Evolutionary conservation across 2,113 vertebrate species (phyloP), one percentile per base, ranked within the genome.

Genomic region (Antechinus flavipes): DNA sequence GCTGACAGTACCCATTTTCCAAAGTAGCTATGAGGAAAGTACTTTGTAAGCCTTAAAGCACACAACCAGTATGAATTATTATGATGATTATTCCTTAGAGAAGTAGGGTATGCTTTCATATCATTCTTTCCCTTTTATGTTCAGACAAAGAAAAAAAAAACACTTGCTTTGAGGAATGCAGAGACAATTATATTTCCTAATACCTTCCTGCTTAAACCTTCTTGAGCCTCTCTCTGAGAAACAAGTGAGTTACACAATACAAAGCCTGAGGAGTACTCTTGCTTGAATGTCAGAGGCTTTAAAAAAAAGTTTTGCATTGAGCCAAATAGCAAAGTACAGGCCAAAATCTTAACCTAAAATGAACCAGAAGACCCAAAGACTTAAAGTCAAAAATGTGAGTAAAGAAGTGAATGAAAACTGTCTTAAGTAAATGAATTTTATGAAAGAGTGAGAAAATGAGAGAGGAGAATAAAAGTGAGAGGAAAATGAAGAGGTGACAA

Each of bases 121-220:
- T 42, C 68, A 84, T 84, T 84, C 68, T 42, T 84, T 84, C 68
- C 68, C 68, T 84, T 42, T 84, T 84, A 84, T 84, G 68, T 84
- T 84, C 68, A 84, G 16, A 84, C n/a, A 84, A 42, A 42, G 35
- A 84, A 35, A 68, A 35, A 84, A 35, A 84, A 84, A 84, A 19
- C n/a, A 84, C 68, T 84, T 84, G 68, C n/a, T 84, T 84, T 84
- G n/a, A 84, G 68, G 68, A 84, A 84, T 84, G 68, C 68, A 84
- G 8, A 42, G 68, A 84, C 68, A 84, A 84, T 84, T 84, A 84
- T 23, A 84, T 84, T 84, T 84, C 68, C n/a, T 84, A 84, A 84
- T 84, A 84, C 68, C 68, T 84, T 84, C n/a, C 19, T 84, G 68
- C 68, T 84, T 42, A 84, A 84, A 84, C 16, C 68, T 84, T 84